Evolutionary conservation across 2,888 invertebrate species (phyloP).

Genomic region (Athripsodes cinereus): DNA sequence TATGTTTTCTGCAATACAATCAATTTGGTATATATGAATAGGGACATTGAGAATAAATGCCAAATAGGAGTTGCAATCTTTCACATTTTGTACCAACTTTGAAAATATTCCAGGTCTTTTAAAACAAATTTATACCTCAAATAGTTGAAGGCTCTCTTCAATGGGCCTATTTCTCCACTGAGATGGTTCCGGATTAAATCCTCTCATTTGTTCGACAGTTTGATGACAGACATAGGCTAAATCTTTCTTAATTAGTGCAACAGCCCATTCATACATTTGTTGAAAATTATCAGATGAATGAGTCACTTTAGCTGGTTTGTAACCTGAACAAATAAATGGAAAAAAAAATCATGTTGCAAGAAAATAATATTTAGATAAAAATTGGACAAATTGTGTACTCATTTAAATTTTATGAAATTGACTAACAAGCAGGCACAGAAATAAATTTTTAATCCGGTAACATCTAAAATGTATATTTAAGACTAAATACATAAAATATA

Average conservation of each 20-base stretch:
- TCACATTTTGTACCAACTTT: too few species aligned
- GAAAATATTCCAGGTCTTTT: too few species aligned
- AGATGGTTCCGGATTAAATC: slow-evolving; percentile 90
- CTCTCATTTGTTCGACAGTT: slow-evolving; percentile 91
- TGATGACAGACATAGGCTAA: slow-evolving; percentile 98
- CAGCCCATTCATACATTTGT: slow-evolving; percentile 89
- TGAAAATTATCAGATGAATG: slow-evolving; percentile 98
- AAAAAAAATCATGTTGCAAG: too few species aligned
- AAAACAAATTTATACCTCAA: slow-evolving; percentile 60
- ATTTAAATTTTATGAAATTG: too few species aligned
- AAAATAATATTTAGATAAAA: too few species aligned
- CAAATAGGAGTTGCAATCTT: too few species aligned
- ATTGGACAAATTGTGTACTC: too few species aligned
- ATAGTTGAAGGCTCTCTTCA: slow-evolving; percentile 81
- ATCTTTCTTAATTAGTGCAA: slow-evolving; percentile 75
- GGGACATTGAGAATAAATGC: too few species aligned
- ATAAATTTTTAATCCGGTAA: too few species aligned
- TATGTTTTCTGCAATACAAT: not conserved
- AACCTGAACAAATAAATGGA: slow-evolving; percentile 66
- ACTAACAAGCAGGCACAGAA: too few species aligned
- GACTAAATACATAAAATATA: too few species aligned
- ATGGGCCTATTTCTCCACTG: slow-evolving; percentile 91
- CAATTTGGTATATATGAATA: not conserved
- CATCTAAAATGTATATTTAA: too few species aligned
- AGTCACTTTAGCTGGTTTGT: slow-evolving; percentile 86